Base-by-base conservation (phyloP, 1,140 invertebrate genomes). In the Hyles vespertilio region DNA sequence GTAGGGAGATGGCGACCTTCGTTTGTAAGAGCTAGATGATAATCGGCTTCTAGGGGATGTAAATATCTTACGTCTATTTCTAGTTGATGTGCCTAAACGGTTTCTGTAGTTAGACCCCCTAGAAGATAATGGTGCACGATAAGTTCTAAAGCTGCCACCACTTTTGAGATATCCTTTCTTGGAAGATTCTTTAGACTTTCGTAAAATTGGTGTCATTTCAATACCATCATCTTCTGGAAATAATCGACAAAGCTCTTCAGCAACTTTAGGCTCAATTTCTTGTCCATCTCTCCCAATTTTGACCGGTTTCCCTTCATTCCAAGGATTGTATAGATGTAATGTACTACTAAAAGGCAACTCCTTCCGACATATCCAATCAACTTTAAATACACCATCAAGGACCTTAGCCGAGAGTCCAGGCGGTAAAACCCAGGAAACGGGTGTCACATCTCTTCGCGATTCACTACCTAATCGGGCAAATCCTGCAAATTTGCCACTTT, bases 201-300 rank as follows among this genome's bases (percentile, higher is more conserved):
- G 92, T 58, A 98, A 90, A 65, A 98, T 96, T 45, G 96, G 94
- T 34, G 94, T 95, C 89, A 99, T 93, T 90, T 99, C 97, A 65
- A 98, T 95, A 74, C 94, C 94, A 71, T 98, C 95, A 88, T 99
- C 98, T 87, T 97, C 93, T 3, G 97, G 95, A 89, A 99, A 99
- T 46, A 99, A 89, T 68, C 97, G 93, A 83, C 98, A 99, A 36
- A 99, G 90, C 85, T 98, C 96, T 84, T 98, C 96, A 40, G 96
- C 98, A 61, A 98, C 96, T 78, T 95, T 93, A 9, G 97, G 97
- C 79, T 99, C 98, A 63, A 99, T 97, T 92, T 98, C 97, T 92
- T 99, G 98, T 11, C 98, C 98, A 92, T 99, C 98, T 71, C 98
- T 92, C 10, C 98, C 98, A 80, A 99, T 99, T 92, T 99, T 99